A percentile compares a stretch with the other conserved stretches of the same genome.
These are phyloP conservation scores for Antennarius striatus DNA, from an alignment of 2,113 vertebrate species.

Conservation along the genomic window DNA sequence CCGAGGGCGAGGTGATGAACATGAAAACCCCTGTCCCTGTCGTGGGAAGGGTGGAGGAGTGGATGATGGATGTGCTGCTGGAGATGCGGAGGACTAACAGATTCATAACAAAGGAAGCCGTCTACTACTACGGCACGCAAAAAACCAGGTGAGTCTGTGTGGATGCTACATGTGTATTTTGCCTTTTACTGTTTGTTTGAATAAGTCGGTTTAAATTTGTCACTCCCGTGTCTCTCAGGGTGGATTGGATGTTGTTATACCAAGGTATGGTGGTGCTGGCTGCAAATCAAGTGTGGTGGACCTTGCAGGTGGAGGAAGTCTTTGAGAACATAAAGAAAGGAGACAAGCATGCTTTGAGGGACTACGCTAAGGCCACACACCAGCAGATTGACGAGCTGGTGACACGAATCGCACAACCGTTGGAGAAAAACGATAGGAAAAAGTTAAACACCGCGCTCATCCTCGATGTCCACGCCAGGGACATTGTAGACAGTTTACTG, in stretches of 20 bases:
- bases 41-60: constrained; percentile 91
- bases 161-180: not conserved
- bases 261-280: constrained; percentile 97
- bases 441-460: constrained; percentile 96
- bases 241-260: constrained; percentile 95
- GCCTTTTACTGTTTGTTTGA: not conserved
- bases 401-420: constrained; percentile 81
- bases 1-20: constrained; percentile 91
- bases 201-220: not conserved
- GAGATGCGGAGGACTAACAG: constrained; percentile 93
- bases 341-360: constrained; percentile 88
- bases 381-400: constrained; percentile 91
- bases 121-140: constrained; percentile 88
- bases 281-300: constrained; percentile 98
- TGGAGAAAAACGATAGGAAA: constrained; percentile 88
- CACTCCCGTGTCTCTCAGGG: constrained; percentile 68
- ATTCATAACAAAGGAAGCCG: constrained; percentile 95
- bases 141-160: constrained; percentile 78
- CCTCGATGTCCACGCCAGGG: constrained; percentile 95
- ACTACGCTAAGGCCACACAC: constrained; percentile 89
- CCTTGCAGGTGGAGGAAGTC: constrained; percentile 94
- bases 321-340: constrained; percentile 85
- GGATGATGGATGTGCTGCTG: constrained; percentile 89
- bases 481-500: constrained; percentile 92
- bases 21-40: constrained; percentile 81